These are phyloP conservation scores for Euschistus heros DNA, from an alignment of 1,140 invertebrate species.

Conservation along the genomic window DNA sequence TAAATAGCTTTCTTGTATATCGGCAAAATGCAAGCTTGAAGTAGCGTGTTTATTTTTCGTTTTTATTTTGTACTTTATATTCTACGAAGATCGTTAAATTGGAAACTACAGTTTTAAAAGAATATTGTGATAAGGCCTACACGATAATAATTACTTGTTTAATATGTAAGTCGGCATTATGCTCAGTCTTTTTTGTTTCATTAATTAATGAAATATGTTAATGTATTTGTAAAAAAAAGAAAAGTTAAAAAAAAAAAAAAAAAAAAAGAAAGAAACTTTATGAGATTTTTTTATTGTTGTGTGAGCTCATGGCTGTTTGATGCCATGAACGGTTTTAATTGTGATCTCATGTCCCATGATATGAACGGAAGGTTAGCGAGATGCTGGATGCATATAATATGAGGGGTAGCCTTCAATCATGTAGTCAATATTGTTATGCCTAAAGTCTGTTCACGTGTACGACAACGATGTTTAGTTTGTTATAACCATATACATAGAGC, in stretches of 20 bases:
- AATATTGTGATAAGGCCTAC: conserved; percentile 6
- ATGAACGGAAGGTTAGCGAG: background rate
- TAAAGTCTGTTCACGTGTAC: too few relatives aligned
- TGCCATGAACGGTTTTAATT: background rate
- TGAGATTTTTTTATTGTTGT: too few relatives aligned
- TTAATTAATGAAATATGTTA: background rate
- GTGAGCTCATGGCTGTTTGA: too few relatives aligned
- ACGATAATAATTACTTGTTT: conserved; percentile 4
- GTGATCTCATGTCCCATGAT: conserved; percentile 9
- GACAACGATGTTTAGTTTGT: too few relatives aligned
- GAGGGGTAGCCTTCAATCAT: background rate
- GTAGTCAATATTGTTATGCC: too few relatives aligned
- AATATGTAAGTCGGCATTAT: conserved; percentile 2
- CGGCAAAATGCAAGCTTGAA: conserved; percentile 13
- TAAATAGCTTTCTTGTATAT: conserved; percentile 18
- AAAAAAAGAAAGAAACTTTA: too few relatives aligned
- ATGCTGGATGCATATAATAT: background rate
- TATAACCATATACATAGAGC: too few relatives aligned
- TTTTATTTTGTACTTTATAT: conserved; percentile 8
- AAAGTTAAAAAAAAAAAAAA: too few relatives aligned
- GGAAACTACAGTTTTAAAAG: background rate
- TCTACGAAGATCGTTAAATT: conserved; percentile 1
- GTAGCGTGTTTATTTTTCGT: conserved; percentile 6
- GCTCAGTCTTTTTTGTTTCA: conserved; percentile 1
- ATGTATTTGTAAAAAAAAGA: too few relatives aligned